A percentile compares a stretch with the other conserved stretches of the same genome.
These are phyloP conservation scores for Lasiommata megera DNA, from an alignment of 2,888 invertebrate species.

Conservation along the genomic window DNA sequence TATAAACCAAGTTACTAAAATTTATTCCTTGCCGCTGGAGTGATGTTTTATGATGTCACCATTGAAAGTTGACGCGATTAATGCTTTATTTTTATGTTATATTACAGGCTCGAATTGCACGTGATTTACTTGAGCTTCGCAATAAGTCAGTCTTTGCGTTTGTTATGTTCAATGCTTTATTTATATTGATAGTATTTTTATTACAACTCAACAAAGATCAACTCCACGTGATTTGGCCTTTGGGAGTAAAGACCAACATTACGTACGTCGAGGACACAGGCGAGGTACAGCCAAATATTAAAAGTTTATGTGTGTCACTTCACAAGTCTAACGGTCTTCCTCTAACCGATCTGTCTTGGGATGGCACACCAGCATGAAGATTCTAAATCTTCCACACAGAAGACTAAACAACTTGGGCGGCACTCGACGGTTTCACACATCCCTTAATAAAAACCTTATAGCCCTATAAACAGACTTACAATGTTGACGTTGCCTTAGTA, in stretches of 20 bases:
- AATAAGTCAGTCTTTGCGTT: constrained; percentile 99
- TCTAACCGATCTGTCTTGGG: constrained; percentile 79
- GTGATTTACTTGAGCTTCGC: constrained; percentile 95
- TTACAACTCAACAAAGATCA: constrained; percentile 99
- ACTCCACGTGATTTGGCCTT: constrained; percentile 98
- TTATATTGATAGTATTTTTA: constrained; percentile 99
- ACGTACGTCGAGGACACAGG: constrained; percentile 95
- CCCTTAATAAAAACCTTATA: constrained; percentile 53
- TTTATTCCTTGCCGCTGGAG: not conserved
- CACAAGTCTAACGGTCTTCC: constrained; percentile 79
- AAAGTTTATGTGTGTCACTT: constrained; percentile 68
- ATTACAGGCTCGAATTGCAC: constrained; percentile 92
- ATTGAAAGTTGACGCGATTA: constrained; percentile 77
- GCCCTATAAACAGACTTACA: constrained; percentile 38
- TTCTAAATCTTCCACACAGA: constrained; percentile 57
- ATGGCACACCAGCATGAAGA: constrained; percentile 75
- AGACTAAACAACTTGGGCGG: constrained; percentile 61
- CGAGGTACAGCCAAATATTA: constrained; percentile 87
- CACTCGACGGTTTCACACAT: constrained; percentile 58
- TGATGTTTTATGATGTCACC: constrained; percentile 74
- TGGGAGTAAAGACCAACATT: constrained; percentile 96
- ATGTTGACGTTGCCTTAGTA: constrained; percentile 18
- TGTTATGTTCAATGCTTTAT: constrained; percentile 99
- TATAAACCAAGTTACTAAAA: not conserved
- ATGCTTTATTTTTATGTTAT: constrained; percentile 70